phyloP scores from a whole-genome alignment of 2,113 vertebrate species.

The Zosterops japonicus region DNA sequence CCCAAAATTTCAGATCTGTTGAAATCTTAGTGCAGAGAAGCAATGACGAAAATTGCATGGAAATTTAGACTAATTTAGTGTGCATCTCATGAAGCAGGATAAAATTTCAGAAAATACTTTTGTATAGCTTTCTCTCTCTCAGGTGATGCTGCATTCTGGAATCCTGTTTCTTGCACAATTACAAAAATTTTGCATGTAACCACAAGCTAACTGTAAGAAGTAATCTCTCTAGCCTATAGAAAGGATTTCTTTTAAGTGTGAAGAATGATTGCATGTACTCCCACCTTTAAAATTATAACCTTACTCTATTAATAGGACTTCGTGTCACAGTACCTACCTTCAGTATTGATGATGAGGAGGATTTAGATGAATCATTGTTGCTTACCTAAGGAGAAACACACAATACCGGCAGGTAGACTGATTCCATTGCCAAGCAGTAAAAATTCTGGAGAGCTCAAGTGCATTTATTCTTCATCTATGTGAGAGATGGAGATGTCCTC shows the following conservation, averaged over 20 bases:
- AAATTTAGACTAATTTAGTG: neutral
- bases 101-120: neutral
- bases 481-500: neutral
- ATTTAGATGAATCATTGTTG: neutral
- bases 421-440: neutral
- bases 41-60: neutral
- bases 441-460: neutral
- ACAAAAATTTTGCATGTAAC: neutral
- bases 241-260: neutral
- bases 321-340: neutral
- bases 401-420: neutral
- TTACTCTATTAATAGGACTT: neutral
- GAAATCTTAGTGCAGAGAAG: neutral
- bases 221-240: neutral
- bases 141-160: neutral
- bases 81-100: neutral
- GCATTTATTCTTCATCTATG: neutral
- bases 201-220: neutral
- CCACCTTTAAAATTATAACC: neutral
- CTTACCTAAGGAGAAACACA: neutral
- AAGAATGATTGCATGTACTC: neutral
- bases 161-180: neutral
- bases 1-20: neutral
- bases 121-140: neutral
- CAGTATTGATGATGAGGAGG: neutral